Evolutionary conservation across 2,888 invertebrate species (phyloP).

Genomic region (Heteromyza rotundicornis): DNA sequence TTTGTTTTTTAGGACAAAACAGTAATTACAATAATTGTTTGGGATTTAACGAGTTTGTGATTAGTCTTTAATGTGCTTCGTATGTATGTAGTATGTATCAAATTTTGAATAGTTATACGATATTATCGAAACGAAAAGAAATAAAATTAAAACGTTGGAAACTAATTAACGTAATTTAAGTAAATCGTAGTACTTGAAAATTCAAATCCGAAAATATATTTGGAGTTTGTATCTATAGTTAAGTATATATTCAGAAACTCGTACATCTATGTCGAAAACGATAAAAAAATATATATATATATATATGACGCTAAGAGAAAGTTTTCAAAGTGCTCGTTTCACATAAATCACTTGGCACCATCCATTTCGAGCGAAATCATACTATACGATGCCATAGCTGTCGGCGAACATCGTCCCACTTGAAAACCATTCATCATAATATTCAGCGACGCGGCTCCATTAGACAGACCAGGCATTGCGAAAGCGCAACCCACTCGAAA

Average conservation of each 20-base stretch:
- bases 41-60: too few relatives aligned
- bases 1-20: too few relatives aligned
- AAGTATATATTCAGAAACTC: not conserved
- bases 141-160: too few relatives aligned
- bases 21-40: too few relatives aligned
- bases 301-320: constrained; percentile 18
- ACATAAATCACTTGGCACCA: constrained; percentile 48
- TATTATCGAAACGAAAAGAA: too few relatives aligned
- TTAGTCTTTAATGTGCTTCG: too few relatives aligned
- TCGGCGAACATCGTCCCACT: constrained; percentile 37
- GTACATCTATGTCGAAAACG: not conserved
- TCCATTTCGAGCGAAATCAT: constrained; percentile 41
- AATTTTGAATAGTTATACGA: too few relatives aligned
- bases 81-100: too few relatives aligned
- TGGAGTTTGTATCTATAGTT: not conserved
- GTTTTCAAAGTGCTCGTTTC: constrained; percentile 41
- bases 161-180: too few relatives aligned
- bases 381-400: constrained; percentile 24
- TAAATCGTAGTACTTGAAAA: too few relatives aligned
- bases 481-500: constrained; percentile 46
- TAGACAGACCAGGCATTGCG: constrained; percentile 6
- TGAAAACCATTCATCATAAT: constrained; percentile 51
- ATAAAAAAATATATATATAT: not conserved
- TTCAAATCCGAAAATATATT: too few relatives aligned
- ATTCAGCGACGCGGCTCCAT: constrained; percentile 7